phyloP scores from a whole-genome alignment of 2,113 vertebrate species.

The Indicator indicator region DNA sequence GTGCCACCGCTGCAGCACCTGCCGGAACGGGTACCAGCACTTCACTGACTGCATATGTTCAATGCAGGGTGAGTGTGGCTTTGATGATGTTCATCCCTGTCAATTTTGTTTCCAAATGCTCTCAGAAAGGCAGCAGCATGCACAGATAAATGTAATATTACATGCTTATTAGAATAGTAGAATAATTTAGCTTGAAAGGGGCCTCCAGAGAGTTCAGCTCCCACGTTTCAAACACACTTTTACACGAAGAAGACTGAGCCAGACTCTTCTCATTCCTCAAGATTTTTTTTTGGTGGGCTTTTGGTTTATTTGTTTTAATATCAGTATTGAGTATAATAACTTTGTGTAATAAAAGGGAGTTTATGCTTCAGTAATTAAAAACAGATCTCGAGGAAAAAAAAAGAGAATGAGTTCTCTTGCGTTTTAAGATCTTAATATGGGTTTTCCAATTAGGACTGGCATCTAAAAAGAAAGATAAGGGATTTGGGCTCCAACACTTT shows the following conservation, averaged over 20 bases:
- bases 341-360: neutral
- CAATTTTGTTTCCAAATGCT: neutral
- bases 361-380: neutral
- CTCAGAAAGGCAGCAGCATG: neutral
- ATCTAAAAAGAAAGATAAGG: neutral
- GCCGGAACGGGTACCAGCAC: neutral
- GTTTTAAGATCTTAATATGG: neutral
- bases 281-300: neutral
- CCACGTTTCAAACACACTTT: neutral
- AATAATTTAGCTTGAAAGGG: slow-evolving; percentile 11
- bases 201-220: neutral
- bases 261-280: neutral
- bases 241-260: neutral
- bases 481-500: neutral
- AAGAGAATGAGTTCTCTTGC: neutral
- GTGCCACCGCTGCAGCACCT: neutral
- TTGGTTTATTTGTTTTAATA: neutral
- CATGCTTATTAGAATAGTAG: neutral
- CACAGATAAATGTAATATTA: neutral
- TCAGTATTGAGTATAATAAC: neutral
- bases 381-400: neutral
- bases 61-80: rapidly evolving
- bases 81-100: rapidly evolving
- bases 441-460: neutral
- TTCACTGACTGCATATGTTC: rapidly evolving